Evolutionary conservation across 2,888 invertebrate species (phyloP), one percentile per base, ranked within the genome.

Genomic region (Xanthia togata): DNA sequence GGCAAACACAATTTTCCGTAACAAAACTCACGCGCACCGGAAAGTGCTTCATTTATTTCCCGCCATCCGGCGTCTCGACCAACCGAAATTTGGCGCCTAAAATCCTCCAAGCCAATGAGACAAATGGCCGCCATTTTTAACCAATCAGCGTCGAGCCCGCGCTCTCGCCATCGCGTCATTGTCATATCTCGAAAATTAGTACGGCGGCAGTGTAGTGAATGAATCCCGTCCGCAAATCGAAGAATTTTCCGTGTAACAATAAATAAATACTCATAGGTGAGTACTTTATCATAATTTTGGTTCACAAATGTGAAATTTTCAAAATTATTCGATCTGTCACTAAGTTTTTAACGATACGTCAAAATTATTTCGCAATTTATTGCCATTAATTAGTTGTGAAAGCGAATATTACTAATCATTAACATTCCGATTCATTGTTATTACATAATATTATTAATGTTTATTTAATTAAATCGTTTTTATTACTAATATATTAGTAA

Each of bases 41-140:
- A 96, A 96, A 96, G 95, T 93, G 89, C 87, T 91, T 91, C 90
- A 88, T 92, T 92, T 92, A 92, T 94, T 96, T 96, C 96, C 95
- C 96, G 96, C 96, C 96, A 96, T 96, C 95, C 94, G 94, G 91
- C 90, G 90, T 85, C 91, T 95, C 95, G 93, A 94, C 96, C 96
- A 96, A 96, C 96, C 96, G 96, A 96, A 96, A 95, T 94, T 96
- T 96, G 93, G 93, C 96, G 96, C 96, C 96, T 93, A 94, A 96
- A 96, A 92, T 90, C 73, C 87, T 85, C 75, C 77, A 83, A 90
- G 87, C 96, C 96, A 96, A 96, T 96, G 83, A 90, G 78, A 91
- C 86, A 85, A 91, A 87, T 92, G 94, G 95, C 96, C 96, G 96
- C 96, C 96, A 93, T 95, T 96, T 96, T 95, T 88, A 84, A 93